phyloP scores from a whole-genome alignment of 2,113 vertebrate genomes.

The Urocolius indicus region DNA sequence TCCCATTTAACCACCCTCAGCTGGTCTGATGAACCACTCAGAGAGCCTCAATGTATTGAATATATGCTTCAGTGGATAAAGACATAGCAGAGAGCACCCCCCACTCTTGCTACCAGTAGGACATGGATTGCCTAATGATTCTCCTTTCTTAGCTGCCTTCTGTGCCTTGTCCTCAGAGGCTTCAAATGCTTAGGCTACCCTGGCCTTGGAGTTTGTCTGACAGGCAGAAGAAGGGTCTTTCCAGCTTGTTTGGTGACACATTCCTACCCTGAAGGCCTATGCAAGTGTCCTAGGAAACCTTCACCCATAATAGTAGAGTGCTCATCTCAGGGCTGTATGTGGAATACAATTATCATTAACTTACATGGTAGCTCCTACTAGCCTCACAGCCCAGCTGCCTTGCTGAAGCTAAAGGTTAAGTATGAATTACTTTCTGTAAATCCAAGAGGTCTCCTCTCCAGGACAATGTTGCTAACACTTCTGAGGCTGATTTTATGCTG shows the following conservation, averaged over 20 bases:
- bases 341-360: background rate
- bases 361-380: background rate
- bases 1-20: background rate
- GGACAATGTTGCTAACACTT: conserved; percentile 41
- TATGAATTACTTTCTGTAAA: conserved; percentile 36
- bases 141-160: background rate
- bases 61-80: background rate
- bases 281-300: background rate
- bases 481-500: background rate
- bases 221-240: background rate
- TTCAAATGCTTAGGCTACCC: background rate
- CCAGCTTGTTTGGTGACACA: background rate
- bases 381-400: background rate
- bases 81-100: background rate
- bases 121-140: background rate
- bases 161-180: background rate
- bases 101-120: background rate
- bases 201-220: background rate
- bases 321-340: background rate
- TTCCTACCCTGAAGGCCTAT: background rate
- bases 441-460: conserved; percentile 41
- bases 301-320: conserved; percentile 19
- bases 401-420: conserved; percentile 46
- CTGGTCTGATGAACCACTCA: background rate
- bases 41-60: background rate